Conservation (phyloP, 2,888 invertebrate species). For the Andrena dorsata region DNA sequence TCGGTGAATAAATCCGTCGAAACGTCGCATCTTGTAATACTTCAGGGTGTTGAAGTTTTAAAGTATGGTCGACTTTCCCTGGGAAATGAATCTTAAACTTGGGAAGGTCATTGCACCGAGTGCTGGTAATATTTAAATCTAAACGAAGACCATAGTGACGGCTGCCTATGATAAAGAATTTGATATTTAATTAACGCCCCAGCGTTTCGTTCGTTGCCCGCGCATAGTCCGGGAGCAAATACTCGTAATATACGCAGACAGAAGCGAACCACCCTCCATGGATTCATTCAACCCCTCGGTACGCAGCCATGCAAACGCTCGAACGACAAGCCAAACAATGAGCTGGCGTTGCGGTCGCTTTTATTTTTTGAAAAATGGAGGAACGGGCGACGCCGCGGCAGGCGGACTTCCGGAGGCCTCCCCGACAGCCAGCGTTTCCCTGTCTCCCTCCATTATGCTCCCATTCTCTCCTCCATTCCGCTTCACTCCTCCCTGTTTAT, state of each 20-base stretch:
- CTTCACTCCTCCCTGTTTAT: slow-evolving; percentile 38
- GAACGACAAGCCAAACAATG: slow-evolving; percentile 79
- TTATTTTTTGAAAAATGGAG: slow-evolving; percentile 84
- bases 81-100: slow-evolving; percentile 17
- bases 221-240: not conserved
- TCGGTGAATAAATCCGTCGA: slow-evolving; percentile 1
- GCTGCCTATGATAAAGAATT: not conserved
- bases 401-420: slow-evolving; percentile 82
- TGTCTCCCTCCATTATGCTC: slow-evolving; percentile 43
- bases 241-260: not conserved
- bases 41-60: slow-evolving; percentile 1
- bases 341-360: slow-evolving; percentile 79
- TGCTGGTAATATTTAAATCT: no score
- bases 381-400: slow-evolving; percentile 75
- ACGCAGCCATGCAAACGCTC: slow-evolving; percentile 54
- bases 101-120: not conserved
- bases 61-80: not conserved
- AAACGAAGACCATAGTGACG: no score
- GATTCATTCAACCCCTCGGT: slow-evolving; percentile 44
- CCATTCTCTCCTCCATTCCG: slow-evolving; percentile 40
- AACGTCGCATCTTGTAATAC: not conserved
- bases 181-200: not conserved
- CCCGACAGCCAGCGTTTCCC: slow-evolving; percentile 59
- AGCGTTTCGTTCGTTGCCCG: not conserved
- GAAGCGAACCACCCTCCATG: slow-evolving; percentile 32